A percentile compares a stretch with the other conserved stretches of the same genome.
phyloP scores from a whole-genome alignment of 2,113 vertebrate species.

The Heloderma charlesbogerti region DNA sequence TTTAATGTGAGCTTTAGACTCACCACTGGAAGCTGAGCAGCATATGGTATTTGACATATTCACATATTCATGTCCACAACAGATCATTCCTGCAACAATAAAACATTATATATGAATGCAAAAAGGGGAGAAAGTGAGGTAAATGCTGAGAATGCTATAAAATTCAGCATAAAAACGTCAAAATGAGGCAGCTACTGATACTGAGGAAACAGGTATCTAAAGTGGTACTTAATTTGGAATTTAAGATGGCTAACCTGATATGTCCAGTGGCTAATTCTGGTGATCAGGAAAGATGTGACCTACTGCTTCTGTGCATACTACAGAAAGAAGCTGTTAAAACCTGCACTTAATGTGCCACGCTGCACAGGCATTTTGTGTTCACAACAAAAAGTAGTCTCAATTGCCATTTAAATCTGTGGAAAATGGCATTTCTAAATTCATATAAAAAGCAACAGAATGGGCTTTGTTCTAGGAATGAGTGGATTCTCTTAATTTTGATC shows the following conservation, averaged over 20 bases:
- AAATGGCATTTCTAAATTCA: neutral
- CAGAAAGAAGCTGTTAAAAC: neutral
- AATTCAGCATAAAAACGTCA: constrained; percentile 63
- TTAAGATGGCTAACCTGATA: constrained; percentile 45
- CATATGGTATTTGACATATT: constrained; percentile 89
- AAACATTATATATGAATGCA: constrained; percentile 62
- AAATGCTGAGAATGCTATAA: constrained; percentile 45
- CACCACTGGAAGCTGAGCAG: constrained; percentile 83
- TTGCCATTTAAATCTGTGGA: neutral
- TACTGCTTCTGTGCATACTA: no score
- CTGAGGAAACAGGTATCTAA: constrained; percentile 17
- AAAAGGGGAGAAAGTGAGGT: constrained; percentile 34
- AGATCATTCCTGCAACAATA: constrained; percentile 85
- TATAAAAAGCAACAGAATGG: neutral
- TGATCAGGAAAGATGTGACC: neutral
- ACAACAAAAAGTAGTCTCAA: neutral
- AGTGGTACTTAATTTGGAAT: constrained; percentile 48
- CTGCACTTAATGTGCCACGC: neutral
- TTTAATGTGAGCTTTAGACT: constrained; percentile 83
- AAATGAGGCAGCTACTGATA: constrained; percentile 47
- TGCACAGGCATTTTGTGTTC: neutral
- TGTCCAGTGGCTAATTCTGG: constrained; percentile 14
- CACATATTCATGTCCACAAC: constrained; percentile 90
- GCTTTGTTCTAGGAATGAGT: neutral
- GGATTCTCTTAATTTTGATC: neutral